These are phyloP conservation scores for Selene dorsalis DNA, from an alignment of 2,797 vertebrate genomes.

Conservation along the genomic window DNA sequence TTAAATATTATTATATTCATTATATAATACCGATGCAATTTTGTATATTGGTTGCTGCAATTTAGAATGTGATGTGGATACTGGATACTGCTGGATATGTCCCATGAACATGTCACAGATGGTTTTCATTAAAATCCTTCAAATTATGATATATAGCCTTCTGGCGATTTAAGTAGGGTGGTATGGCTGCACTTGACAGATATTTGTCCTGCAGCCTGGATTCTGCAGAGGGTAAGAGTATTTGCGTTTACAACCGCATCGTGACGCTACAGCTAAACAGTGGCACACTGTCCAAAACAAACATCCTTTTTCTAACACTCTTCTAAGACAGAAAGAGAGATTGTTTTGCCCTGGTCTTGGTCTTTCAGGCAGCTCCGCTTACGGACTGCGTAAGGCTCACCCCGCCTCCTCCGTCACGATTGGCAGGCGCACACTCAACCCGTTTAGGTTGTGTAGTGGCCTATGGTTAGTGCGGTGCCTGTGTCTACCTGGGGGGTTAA, in stretches of 20 bases:
- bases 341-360: accelerated
- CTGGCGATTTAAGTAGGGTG: background rate
- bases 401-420: background rate
- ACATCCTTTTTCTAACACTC: constrained; percentile 46
- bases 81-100: background rate
- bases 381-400: too few relatives aligned
- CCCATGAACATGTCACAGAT: background rate
- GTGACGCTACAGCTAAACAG: constrained; percentile 67
- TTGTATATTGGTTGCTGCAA: background rate
- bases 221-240: constrained; percentile 12
- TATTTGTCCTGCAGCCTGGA: background rate
- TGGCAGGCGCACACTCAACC: background rate
- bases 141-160: background rate
- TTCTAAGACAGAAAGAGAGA: accelerated
- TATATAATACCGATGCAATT: background rate
- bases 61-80: background rate
- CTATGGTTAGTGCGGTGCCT: background rate
- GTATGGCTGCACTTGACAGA: background rate
- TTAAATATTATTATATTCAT: background rate
- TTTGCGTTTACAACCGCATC: constrained; percentile 57
- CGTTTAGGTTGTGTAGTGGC: background rate
- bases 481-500: constrained; percentile 28
- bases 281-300: constrained; percentile 55
- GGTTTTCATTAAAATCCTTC: background rate
- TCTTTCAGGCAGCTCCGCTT: constrained; percentile 51